Percentiles rank a stretch among this genome's conserved stretches.
phyloP scores from a whole-genome alignment of 2,888 invertebrate genomes.

The Nomada flava region DNA sequence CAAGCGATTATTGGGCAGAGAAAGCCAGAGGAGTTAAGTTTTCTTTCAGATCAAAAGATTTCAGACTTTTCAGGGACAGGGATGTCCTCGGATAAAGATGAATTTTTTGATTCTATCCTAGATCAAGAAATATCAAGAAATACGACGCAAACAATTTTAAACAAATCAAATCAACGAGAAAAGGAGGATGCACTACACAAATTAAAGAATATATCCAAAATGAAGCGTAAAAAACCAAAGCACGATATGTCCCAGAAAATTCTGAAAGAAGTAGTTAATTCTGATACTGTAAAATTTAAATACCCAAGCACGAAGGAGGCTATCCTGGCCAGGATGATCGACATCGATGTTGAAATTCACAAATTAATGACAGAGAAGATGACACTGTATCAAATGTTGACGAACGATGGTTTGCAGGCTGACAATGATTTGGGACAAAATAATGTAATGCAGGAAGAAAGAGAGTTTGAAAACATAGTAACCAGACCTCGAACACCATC shows the following conservation, averaged over 20 bases:
- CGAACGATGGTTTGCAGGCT: conserved; percentile 70
- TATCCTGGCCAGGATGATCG: conserved; percentile 86
- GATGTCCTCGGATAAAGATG: neutral
- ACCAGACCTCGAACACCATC: conserved; percentile 35
- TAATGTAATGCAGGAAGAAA: neutral
- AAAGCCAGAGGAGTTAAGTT: neutral
- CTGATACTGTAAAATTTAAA: conserved; percentile 32
- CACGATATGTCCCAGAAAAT: conserved; percentile 56
- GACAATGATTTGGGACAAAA: neutral
- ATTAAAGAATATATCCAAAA: conserved; percentile 66
- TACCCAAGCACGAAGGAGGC: conserved; percentile 50
- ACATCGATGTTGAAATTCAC: conserved; percentile 87
- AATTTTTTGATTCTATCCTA: neutral
- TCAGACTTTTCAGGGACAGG: neutral
- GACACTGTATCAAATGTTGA: conserved; percentile 86
- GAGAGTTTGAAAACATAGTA: neutral
- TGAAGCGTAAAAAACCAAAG: conserved; percentile 65
- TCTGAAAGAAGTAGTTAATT: conserved; percentile 57
- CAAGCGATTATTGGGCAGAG: neutral
- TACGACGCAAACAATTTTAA: neutral
- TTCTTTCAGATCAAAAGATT: neutral
- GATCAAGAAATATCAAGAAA: conserved; percentile 27
- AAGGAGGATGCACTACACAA: conserved; percentile 60
- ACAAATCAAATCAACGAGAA: conserved; percentile 2
- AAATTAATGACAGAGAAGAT: conserved; percentile 86